A percentile compares a stretch with the other conserved stretches of the same genome.
Conservation (phyloP, 2,797 vertebrate genomes). For the Lepilemur ruficaudatus region DNA sequence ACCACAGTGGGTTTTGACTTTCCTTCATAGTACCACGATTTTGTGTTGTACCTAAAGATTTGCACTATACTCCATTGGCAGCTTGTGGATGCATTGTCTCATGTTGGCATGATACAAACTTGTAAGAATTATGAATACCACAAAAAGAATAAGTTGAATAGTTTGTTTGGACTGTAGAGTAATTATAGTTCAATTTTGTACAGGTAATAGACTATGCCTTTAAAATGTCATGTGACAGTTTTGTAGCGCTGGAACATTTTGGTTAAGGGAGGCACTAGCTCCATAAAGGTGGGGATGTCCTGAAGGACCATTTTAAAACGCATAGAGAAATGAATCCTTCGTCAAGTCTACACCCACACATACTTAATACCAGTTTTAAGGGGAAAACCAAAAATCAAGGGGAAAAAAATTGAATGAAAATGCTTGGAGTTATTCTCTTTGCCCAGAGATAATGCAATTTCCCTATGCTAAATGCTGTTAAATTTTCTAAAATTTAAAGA, state of each 20-base stretch:
- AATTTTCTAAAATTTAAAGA: slow-evolving; percentile 47
- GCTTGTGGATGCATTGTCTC: not conserved
- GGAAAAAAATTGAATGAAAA: not conserved
- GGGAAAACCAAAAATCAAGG: slow-evolving; percentile 42
- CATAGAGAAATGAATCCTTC: not conserved
- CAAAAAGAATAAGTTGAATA: not conserved
- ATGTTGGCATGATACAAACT: not conserved
- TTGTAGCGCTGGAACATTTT: not conserved
- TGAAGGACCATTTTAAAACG: not conserved
- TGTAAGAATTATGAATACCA: not conserved
- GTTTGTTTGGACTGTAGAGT: not conserved
- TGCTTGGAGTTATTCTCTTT: slow-evolving; percentile 24
- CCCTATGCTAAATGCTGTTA: slow-evolving; percentile 15
- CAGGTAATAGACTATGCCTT: not conserved
- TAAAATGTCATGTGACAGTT: not conserved
- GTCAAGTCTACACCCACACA: not conserved
- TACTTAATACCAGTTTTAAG: not conserved
- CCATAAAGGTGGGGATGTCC: not conserved
- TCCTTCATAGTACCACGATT: not conserved
- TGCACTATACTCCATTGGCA: not conserved
- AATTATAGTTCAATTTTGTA: not conserved
- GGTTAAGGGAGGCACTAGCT: not conserved
- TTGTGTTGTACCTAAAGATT: not conserved
- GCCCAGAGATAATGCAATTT: slow-evolving; percentile 21
- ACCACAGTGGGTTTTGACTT: not conserved